Conservation (phyloP, 2,888 invertebrate genomes). For the Arge pagana region DNA sequence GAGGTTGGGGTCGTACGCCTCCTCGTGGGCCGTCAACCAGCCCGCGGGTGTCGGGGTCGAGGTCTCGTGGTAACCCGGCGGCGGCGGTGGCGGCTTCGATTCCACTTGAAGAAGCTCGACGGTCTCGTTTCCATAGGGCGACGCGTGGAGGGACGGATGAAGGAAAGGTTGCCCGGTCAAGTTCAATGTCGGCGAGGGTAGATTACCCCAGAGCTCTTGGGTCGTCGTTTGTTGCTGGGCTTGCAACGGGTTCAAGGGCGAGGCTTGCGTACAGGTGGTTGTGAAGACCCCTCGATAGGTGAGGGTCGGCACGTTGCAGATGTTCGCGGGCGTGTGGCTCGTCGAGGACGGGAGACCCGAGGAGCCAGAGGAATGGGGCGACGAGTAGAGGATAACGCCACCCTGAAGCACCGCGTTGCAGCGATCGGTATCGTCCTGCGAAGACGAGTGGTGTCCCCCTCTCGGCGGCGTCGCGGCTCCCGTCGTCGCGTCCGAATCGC, state of each 20-base stretch:
- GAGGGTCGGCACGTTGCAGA: slow-evolving; percentile 55
- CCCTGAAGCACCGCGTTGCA: slow-evolving; percentile 50
- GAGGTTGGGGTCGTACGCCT: slow-evolving; percentile 59
- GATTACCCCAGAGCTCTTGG: slow-evolving; percentile 54
- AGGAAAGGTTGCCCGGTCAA: slow-evolving; percentile 51
- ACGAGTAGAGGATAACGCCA: slow-evolving; percentile 53
- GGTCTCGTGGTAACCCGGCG: slow-evolving; percentile 70
- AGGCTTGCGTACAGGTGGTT: slow-evolving; percentile 69
- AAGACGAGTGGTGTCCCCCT: slow-evolving; percentile 44
- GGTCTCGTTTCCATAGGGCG: slow-evolving; percentile 52
- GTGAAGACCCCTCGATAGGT: slow-evolving; percentile 75
- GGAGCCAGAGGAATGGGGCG: slow-evolving; percentile 46
- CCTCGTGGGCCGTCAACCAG: slow-evolving; percentile 58
- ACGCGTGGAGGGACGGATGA: slow-evolving; percentile 53
- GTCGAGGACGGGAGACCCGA: slow-evolving; percentile 37
- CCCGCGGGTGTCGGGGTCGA: slow-evolving; percentile 60
- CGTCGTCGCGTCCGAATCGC: slow-evolving; percentile 16
- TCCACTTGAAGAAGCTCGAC: slow-evolving; percentile 54
- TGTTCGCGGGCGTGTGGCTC: slow-evolving; percentile 55
- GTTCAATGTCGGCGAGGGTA: slow-evolving; percentile 52
- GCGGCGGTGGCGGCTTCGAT: slow-evolving; percentile 60
- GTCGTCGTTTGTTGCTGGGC: slow-evolving; percentile 59
- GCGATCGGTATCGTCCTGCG: slow-evolving; percentile 50
- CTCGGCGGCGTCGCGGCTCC: slow-evolving; percentile 34
- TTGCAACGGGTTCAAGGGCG: slow-evolving; percentile 67